These are phyloP conservation scores for Semaprochilodus insignis DNA, from an alignment of 2,797 vertebrate species.

Conservation along the genomic window DNA sequence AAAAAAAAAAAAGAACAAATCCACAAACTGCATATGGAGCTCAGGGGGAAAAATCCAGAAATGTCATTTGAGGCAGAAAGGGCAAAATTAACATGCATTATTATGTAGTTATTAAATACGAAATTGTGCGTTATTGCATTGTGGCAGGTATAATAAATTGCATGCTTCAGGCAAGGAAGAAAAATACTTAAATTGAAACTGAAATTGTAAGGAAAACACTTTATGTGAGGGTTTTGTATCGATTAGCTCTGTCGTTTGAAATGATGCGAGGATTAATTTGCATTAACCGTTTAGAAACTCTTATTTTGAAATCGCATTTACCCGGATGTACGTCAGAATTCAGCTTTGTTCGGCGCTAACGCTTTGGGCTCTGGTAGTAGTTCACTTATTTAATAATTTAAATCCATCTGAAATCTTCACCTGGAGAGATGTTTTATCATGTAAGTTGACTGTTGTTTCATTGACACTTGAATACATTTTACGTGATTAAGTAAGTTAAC, in stretches of 20 bases:
- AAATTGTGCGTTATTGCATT: neutral
- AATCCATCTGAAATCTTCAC: neutral
- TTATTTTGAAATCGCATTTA: slow-evolving; percentile 25
- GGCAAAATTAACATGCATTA: too few relatives aligned
- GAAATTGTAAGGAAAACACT: neutral
- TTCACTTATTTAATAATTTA: neutral
- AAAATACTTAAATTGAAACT: too few relatives aligned
- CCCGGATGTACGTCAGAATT: slow-evolving; percentile 14
- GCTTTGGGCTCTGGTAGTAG: neutral
- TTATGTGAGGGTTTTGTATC: neutral
- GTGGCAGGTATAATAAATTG: neutral
- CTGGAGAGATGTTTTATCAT: slow-evolving; percentile 75
- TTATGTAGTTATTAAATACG: neutral
- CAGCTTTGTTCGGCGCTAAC: slow-evolving; percentile 2
- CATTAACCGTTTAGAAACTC: neutral
- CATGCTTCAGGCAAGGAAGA: neutral
- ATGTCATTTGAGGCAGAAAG: neutral
- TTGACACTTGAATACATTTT: neutral
- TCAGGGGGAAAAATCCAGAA: too few relatives aligned
- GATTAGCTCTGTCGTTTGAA: neutral
- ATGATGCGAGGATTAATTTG: neutral
- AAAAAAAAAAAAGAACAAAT: neutral
- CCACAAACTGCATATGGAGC: neutral
- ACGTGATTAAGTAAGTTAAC: too few relatives aligned
- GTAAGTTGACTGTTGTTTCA: neutral